Evolutionary conservation across 2,797 vertebrate genomes (phyloP), one percentile per base, ranked within the genome.

Genomic region (Trematomus bernacchii): DNA sequence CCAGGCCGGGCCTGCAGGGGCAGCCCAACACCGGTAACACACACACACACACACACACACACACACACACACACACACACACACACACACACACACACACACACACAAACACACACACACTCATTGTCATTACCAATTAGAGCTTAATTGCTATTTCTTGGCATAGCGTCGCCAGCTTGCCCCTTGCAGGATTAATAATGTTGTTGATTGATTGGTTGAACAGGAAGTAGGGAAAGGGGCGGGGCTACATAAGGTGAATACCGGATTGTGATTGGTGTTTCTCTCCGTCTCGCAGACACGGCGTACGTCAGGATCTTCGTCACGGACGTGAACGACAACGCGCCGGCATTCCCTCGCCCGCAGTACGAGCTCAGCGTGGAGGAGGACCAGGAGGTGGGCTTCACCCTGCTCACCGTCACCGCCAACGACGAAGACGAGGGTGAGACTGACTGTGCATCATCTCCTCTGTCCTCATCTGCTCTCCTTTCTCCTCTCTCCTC

Each of bases 351-450:
- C 76, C 91, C 94, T 61, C 94, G 46, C 54, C 64, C 92, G 0
- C 80, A 91, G 63, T 97, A 97, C 43, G 95, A 97, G 83, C 93
- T 96, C 84, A 97, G 94, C 64, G 69, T 97, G 86, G 96, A 96
- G 60, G 97, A 98, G 78, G 97, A 97, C 93, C 91, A 93, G 70
- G 97, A 98, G 75, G 93, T 97, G 52, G 96, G 96, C 76, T 96
- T 93, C 73, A 82, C 95, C 76, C 88, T 97, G 82, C 92, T 97
- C 89, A 97, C 96, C 11, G 95, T 96, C 83, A 96, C 95, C 18
- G 97, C 97, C 88, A 93, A 93, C 66, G 97, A 98, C 58, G 86
- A 95, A 77, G 97, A 98, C 67, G 96, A 97, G 88, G 97, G 97
- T 98, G 88, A 91, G 87, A 76, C 44, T 6, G 42, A 18, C 18